These are phyloP conservation scores for Dioctria rufipes DNA, from an alignment of 2,888 invertebrate species.

Conservation along the genomic window DNA sequence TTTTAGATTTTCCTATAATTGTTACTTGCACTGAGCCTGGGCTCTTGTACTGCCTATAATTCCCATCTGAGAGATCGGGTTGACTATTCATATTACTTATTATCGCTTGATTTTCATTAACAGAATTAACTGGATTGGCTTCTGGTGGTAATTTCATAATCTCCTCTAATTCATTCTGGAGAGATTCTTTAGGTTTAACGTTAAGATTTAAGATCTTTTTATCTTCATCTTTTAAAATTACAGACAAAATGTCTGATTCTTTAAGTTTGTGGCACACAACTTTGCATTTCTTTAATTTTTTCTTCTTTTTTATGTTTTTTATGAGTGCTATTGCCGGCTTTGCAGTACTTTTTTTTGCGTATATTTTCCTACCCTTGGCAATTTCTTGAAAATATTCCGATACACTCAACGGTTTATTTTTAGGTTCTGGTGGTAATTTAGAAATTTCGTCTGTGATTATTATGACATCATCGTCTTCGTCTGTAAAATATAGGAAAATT, in stretches of 20 bases:
- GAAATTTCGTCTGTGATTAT: neutral
- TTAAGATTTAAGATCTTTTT: neutral
- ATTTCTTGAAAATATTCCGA: no score
- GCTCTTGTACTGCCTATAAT: no score
- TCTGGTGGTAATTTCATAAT: no score
- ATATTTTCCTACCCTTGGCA: neutral
- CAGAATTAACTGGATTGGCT: no score
- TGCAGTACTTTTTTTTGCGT: neutral
- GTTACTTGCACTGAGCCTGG: no score
- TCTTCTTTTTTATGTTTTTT: neutral
- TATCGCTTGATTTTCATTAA: no score
- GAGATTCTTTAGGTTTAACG: neutral
- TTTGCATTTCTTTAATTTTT: conserved; percentile 10
- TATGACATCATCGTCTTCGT: conserved; percentile 49
- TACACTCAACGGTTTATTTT: neutral
- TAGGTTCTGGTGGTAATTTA: neutral
- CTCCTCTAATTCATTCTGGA: no score
- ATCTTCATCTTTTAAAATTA: neutral
- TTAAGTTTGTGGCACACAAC: neutral
- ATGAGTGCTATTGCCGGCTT: neutral
- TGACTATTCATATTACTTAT: no score
- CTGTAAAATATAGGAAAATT: neutral
- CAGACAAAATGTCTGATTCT: neutral
- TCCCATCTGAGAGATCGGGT: no score
- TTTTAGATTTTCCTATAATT: no score